Evolutionary conservation across 2,888 invertebrate genomes (phyloP), one percentile per base, ranked within the genome.

Genomic region (Drosophila birchii): DNA sequence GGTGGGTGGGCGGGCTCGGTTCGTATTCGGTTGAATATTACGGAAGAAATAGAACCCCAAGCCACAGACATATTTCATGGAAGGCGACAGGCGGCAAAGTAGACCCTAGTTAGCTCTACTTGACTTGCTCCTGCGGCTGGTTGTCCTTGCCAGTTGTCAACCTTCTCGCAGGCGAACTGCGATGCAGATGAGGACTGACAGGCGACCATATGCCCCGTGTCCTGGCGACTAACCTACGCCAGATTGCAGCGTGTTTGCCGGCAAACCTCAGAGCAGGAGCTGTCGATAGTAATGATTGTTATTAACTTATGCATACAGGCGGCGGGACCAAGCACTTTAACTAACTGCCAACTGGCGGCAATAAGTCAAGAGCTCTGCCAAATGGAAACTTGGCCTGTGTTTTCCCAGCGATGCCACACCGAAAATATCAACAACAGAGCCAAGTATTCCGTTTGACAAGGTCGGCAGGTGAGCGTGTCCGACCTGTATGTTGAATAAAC

Each of bases 271-370:
- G 29, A 60, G 38, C 53, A 66, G 55, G 60, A 63, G 61, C 64
- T 71, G 88, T 86, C 83, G 80, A 88, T 84, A 82, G 60, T 79
- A 80, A 77, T 86, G 74, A 86, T 88, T 82, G 74, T 82, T 88
- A 88, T 80, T 88, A 85, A 88, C 75, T 82, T 88, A 79, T 63
- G 60, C 41, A 44, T 47, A 14, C 61, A 53, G 58, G 20, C 68
- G 45, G 18, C 39, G 36, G 62, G 49, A 45, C 62, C 71, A 57
- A 71, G 66, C 79, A 75, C 84, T 79, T 75, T 59, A 79, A 73
- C 70, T 60, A 66, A 68, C 74, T 78, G 73, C 38, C 72, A 76
- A 75, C 71, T 78, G 73, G 60, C 68, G 53, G 59, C 63, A 53
- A 54, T 67, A 67, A 72, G 67, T 71, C 77, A 76, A 59, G 70